A percentile compares a stretch with the other conserved stretches of the same genome.
These are phyloP conservation scores for Engystomops pustulosus DNA, from an alignment of 2,113 vertebrate genomes.

Conservation along the genomic window DNA sequence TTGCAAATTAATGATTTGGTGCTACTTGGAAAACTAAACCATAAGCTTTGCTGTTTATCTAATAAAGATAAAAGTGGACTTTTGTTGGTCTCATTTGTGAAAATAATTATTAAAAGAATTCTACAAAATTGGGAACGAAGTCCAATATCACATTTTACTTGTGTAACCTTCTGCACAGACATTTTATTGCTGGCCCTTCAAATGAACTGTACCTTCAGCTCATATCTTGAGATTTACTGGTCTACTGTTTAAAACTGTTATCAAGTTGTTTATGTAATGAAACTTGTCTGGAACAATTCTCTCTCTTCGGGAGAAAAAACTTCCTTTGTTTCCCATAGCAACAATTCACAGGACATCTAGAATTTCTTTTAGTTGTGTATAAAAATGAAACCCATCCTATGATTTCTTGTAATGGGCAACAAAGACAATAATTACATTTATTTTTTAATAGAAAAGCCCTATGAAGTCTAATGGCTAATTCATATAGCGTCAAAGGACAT, in stretches of 20 bases:
- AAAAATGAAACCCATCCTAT: no score
- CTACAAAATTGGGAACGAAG: not conserved
- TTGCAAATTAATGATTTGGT: constrained; percentile 37
- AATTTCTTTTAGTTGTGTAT: no score
- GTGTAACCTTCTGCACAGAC: not conserved
- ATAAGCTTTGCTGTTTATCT: constrained; percentile 2
- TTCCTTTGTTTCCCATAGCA: no score
- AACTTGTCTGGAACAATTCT: no score
- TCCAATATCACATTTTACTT: not conserved
- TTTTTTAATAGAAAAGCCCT: no score
- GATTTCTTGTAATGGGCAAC: no score
- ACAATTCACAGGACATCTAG: no score
- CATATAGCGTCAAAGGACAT: no score
- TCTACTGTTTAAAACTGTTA: not conserved
- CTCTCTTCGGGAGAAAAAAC: no score
- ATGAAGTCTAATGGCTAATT: no score
- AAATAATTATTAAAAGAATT: not conserved
- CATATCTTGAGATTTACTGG: not conserved
- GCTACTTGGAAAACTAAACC: not conserved
- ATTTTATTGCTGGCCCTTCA: not conserved
- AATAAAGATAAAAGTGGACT: not conserved
- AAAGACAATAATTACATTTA: no score
- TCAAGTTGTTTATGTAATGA: not conserved
- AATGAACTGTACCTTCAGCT: not conserved
- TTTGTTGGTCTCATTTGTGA: not conserved